Base-by-base conservation (phyloP, 2,113 vertebrate species). In the Crotophaga sulcirostris region DNA sequence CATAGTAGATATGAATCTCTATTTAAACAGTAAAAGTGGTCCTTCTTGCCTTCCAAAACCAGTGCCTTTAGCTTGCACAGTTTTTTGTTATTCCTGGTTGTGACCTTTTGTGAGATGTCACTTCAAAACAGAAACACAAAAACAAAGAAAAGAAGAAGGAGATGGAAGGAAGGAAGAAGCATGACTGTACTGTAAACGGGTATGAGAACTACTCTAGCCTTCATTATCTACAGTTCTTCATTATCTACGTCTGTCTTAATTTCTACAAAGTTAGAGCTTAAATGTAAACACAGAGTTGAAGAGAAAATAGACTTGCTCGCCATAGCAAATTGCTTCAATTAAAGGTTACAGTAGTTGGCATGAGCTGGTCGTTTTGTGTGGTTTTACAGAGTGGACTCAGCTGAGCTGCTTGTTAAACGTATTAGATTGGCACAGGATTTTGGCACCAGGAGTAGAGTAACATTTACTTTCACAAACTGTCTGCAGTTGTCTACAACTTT, bases 301-400 rank as follows among this genome's bases (percentile, higher is more conserved):
- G 72, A 69, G 36, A 73, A 83, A 78, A 59, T 59, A 68, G 40
- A 34, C 5, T 60, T 84, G 49, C 23, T 64, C 34, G 54, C 78
- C 28, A 78, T 76, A 89, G 75, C 80, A 68, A 59, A 89, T 89
- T 95, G 52, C 40, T 78, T 94, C 87, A 52, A 34, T 95, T 90
- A 90, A 81, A 78, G 40, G 29, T 78, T 93, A 8, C 13, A 40
- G 34, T 33, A 55, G 11, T 59, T 94, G 80, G 19, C 36, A 29
- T 56, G 77, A 60, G 36, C 44, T 89, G 60, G 24, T 66, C 38
- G n/a, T 8, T 90, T 70, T 47, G 29, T 76, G 45, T 78, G 74
- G 47, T 87, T 92, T 90, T 92, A 24, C 44, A 62, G 73, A 74
- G 36, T 72, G 80, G 86, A 92, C 56, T 92, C 56, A 68, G 38